These are phyloP conservation scores for Neosilurus mollespiculum DNA, from an alignment of 2,797 vertebrate genomes.

Conservation along the genomic window DNA sequence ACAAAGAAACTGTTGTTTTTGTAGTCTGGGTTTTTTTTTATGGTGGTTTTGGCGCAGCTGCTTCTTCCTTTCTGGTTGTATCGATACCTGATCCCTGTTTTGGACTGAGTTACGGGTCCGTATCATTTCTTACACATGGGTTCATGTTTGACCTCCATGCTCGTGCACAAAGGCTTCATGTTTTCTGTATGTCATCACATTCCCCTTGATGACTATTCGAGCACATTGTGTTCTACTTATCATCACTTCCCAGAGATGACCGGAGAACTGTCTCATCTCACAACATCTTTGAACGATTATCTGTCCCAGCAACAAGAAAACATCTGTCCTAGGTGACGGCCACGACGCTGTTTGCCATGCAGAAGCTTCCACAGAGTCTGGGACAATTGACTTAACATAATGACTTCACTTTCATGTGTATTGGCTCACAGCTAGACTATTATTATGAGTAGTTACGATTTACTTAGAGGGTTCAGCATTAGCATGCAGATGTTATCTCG, in stretches of 20 bases:
- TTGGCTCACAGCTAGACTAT: conserved; percentile 23
- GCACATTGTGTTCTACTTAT: conserved; percentile 36
- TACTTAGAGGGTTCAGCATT: conserved; percentile 13
- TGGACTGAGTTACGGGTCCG: background rate
- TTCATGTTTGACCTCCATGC: background rate
- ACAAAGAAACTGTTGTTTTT: too few species aligned
- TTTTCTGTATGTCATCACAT: background rate
- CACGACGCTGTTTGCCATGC: background rate
- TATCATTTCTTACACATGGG: background rate
- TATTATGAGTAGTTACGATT: conserved; percentile 44
- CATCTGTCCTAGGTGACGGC: background rate
- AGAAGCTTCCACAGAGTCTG: conserved; percentile 22
- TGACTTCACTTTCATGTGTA: conserved; percentile 44
- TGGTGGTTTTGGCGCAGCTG: too few species aligned
- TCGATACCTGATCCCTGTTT: too few species aligned
- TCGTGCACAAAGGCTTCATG: background rate
- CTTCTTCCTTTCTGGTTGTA: too few species aligned
- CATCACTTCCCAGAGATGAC: conserved; percentile 34
- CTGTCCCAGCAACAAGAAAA: conserved; percentile 16
- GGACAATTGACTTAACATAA: conserved; percentile 28
- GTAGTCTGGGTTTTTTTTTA: too few species aligned
- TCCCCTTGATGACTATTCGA: conserved; percentile 4
- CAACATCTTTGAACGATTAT: conserved; percentile 27
- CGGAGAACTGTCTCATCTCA: background rate
- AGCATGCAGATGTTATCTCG: conserved; percentile 43